Conservation (phyloP, 92 coral and sea anemone species). For the Epizoanthus ramosus region DNA sequence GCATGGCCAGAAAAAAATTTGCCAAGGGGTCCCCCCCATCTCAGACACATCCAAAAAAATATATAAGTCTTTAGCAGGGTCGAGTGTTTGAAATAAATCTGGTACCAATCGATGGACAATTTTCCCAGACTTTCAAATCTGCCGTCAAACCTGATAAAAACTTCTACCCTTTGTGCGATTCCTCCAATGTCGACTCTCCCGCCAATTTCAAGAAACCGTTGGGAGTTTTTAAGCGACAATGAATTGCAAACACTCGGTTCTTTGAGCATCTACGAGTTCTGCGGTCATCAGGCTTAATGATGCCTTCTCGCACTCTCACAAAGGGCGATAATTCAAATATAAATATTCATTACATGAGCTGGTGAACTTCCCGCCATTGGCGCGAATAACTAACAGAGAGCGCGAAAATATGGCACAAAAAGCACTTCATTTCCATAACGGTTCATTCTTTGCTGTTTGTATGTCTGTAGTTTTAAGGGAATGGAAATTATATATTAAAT, state of each 20-base stretch:
- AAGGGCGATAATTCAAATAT: constrained; percentile 9
- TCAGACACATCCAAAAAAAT: neutral
- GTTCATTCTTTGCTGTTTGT: too few species aligned
- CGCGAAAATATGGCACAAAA: too few species aligned
- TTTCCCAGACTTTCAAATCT: constrained; percentile 22
- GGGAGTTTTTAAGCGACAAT: constrained; percentile 12
- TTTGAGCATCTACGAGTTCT: constrained; percentile 26
- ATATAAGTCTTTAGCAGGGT: constrained; percentile 12
- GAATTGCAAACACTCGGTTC: constrained; percentile 33
- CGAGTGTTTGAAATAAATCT: constrained; percentile 9
- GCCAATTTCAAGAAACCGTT: neutral
- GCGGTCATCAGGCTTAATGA: constrained; percentile 28
- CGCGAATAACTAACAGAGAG: too few species aligned
- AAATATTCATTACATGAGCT: too few species aligned
- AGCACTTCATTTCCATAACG: too few species aligned
- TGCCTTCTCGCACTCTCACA: constrained; percentile 35
- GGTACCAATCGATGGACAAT: neutral
- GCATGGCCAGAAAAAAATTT: constrained; percentile 10
- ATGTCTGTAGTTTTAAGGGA: too few species aligned
- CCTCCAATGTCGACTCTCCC: constrained; percentile 22
- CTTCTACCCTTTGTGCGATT: constrained; percentile 37
- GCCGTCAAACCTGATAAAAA: constrained; percentile 28
- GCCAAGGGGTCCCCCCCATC: constrained; percentile 40
- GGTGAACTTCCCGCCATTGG: too few species aligned
- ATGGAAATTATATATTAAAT: too few species aligned